Evolutionary conservation across 2,113 vertebrate species (phyloP).

Genomic region (Furnarius figulus): DNA sequence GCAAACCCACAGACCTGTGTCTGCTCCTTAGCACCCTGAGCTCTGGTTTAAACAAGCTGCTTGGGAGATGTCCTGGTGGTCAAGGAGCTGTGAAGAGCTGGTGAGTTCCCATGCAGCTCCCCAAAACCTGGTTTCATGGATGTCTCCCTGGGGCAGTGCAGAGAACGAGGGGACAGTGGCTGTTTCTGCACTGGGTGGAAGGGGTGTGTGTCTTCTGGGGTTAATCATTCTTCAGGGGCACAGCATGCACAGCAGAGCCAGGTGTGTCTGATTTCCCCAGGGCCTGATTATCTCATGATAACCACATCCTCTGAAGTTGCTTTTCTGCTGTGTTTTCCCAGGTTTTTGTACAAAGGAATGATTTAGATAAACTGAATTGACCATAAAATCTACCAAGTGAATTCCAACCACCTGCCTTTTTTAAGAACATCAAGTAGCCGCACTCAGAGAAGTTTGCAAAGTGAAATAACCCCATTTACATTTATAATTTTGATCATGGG

Average conservation of each 20-base stretch:
- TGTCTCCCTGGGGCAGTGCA: not conserved
- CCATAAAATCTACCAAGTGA: conserved; percentile 39
- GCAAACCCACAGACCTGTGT: not conserved
- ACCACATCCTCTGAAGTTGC: conserved; percentile 71
- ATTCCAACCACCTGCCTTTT: not conserved
- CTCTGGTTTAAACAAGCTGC: not conserved
- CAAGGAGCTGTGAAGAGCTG: not conserved
- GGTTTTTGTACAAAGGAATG: conserved; percentile 66
- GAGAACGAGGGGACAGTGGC: not conserved
- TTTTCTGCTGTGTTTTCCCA: not conserved
- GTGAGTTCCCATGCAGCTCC: not conserved
- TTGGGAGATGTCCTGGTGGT: not conserved
- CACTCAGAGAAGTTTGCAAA: not conserved
- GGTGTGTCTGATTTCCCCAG: conserved; percentile 69
- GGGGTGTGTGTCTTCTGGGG: not conserved
- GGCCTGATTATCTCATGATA: conserved; percentile 72
- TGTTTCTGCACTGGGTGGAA: not conserved
- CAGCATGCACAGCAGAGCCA: conserved; percentile 35
- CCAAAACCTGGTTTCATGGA: not conserved
- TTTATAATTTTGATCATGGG: not conserved
- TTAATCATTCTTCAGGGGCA: conserved; percentile 31
- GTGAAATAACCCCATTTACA: not conserved
- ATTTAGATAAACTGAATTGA: conserved; percentile 66
- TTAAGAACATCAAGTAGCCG: not conserved
- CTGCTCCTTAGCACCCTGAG: not conserved